Evolutionary conservation across 2,113 vertebrate species (phyloP), one percentile per base, ranked within the genome.

Genomic region (Pitta sordida): DNA sequence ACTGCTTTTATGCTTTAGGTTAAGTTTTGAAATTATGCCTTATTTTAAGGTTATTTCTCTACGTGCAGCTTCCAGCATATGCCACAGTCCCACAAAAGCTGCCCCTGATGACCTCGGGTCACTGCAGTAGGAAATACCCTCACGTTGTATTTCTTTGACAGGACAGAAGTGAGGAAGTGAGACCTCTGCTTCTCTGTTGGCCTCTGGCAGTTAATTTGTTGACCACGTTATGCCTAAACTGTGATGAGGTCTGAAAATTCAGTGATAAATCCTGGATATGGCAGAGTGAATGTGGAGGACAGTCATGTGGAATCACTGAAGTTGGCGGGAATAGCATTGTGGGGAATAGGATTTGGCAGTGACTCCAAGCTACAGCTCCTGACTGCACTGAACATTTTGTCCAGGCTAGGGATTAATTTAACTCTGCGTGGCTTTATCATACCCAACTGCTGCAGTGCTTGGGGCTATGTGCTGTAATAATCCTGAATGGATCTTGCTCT

Each of bases 391-490:
- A 83, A 51, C 4, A 3, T 21, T 77, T 80, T 89, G 93, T 71
- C 26, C 41, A 77, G 85, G 34, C 70, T 88, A 30, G 75, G 51
- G 71, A 83, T 83, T 91, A 86, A 88, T 90, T 88, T 88, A 78
- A 55, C 56, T 92, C 26, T 93, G 56, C n/a, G 18, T 86, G 76
- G 76, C 52, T 93, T 93, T 88, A n/a, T 86, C 71, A 71, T 56
- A 68, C 56, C 69, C 70, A 88, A 26, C 27, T 59, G 73, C 91
- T 83, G 77, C 68, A 92, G 78, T 71, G 77, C 80, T 94, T 48
- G 49, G 71, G 86, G 94, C 63, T 67, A 12, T 68, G 16, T 48
- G 29, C 69, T 92, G 43, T 44, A 88, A 93, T 81, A 79, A 86
- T 60, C 52, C 65, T 68, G 80, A 32, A 58, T 15, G 34, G 30